These are phyloP conservation scores for Sebastes ruberrimus DNA, from an alignment of 2,797 vertebrate species.

Conservation along the genomic window DNA sequence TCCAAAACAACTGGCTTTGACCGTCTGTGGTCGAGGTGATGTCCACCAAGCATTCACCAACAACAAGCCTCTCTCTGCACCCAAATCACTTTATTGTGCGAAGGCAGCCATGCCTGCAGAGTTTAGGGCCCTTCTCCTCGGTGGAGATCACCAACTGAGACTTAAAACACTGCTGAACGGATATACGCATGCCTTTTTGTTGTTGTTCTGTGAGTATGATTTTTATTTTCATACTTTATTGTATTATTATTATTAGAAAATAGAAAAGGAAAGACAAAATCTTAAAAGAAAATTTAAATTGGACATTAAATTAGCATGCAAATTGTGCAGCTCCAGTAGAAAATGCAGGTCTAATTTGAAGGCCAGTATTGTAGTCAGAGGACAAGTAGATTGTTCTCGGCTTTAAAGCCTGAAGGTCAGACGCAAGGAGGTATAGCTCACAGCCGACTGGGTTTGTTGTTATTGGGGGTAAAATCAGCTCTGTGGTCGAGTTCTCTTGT, in stretches of 20 bases:
- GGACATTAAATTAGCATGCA: background rate
- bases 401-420: slow-evolving; percentile 41
- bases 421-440: slow-evolving; percentile 18
- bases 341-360: background rate
- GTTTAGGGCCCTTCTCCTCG: slow-evolving; percentile 23
- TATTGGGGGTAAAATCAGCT: slow-evolving; percentile 38
- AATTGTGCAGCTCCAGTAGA: background rate
- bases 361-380: slow-evolving; percentile 10
- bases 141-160: background rate
- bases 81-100: slow-evolving; percentile 79
- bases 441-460: slow-evolving; percentile 41
- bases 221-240: background rate
- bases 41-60: slow-evolving; percentile 72
- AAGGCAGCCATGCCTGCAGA: slow-evolving; percentile 67
- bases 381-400: background rate
- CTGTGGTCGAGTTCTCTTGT: slow-evolving; percentile 2
- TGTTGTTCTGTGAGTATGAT: slow-evolving; percentile 54
- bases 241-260: background rate
- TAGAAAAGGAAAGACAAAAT: background rate
- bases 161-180: slow-evolving; percentile 23
- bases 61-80: slow-evolving; percentile 72
- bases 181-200: slow-evolving; percentile 5
- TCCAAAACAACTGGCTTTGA: slow-evolving; percentile 83
- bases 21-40: slow-evolving; percentile 76
- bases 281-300: background rate